phyloP scores from a whole-genome alignment of 2,797 vertebrate genomes.

The Hippocampus kuda region DNA sequence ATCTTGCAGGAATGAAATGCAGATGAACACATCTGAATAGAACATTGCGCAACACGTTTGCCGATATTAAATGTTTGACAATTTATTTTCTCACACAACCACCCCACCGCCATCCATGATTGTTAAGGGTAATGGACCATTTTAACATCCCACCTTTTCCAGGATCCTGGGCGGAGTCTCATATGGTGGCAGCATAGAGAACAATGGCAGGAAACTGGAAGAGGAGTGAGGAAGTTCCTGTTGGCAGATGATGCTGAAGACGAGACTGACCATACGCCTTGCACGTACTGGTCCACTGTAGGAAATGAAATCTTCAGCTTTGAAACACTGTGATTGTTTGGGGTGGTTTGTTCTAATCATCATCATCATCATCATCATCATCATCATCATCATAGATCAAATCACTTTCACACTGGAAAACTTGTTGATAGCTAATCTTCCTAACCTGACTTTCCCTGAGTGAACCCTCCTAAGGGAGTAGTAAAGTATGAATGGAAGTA shows the following conservation, averaged over 20 bases:
- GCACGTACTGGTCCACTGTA: slow-evolving; percentile 18
- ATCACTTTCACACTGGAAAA: not conserved
- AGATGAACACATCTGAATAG: not conserved
- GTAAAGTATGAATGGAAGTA: too few relatives aligned
- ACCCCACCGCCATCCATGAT: slow-evolving; percentile 23
- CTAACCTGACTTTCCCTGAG: too few relatives aligned
- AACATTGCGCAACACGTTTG: not conserved
- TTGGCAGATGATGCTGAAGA: slow-evolving; percentile 49
- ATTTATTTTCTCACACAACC: not conserved
- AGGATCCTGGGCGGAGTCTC: slow-evolving; percentile 63
- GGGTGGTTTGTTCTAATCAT: not conserved
- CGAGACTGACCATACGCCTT: slow-evolving; percentile 31
- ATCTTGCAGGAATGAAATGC: not conserved
- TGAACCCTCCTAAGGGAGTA: too few relatives aligned
- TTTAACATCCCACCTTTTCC: slow-evolving; percentile 69
- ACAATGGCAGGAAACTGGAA: slow-evolving; percentile 71
- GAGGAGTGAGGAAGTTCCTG: slow-evolving; percentile 66
- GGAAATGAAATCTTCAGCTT: slow-evolving; percentile 43
- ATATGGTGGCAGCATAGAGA: slow-evolving; percentile 41
- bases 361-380: not conserved
- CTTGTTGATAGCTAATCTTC: not conserved
- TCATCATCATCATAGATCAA: not conserved
- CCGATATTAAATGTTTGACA: not conserved
- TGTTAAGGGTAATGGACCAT: slow-evolving; percentile 53
- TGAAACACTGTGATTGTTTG: slow-evolving; percentile 33